Evolutionary conservation across 2,888 invertebrate species (phyloP), one percentile per base, ranked within the genome.

Genomic region (Acanthosoma haemorrhoidale): DNA sequence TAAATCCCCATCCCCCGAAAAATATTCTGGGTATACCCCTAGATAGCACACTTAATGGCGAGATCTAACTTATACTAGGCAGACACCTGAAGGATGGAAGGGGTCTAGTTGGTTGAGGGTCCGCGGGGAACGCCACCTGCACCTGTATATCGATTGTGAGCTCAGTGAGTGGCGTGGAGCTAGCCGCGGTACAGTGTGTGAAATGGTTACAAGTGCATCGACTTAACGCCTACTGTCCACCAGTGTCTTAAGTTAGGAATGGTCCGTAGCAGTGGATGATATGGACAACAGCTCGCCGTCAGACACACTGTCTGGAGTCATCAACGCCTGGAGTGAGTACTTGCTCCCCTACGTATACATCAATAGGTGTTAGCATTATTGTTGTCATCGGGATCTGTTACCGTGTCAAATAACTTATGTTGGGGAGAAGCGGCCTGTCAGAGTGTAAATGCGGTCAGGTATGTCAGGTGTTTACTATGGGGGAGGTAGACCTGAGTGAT

Each of bases 251-350:
- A n/a, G n/a, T n/a, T n/a, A n/a, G n/a, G n/a, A n/a, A 51, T 51
- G 51, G 2, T 51, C 59, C 32, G 16, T 29, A 4, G 11, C 59
- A 16, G 32, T 3, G n/a, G n/a, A n/a, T n/a, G n/a, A n/a, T 0
- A 67, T 67, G 67, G 67, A 67, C 25, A 67, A 32, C 31, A 25
- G 25, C 29, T 32, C 60, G 32, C 80, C 76, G 38, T 78, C 76
- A 72, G 81, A 81, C 60, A 81, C 81, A n/a, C 77, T 80, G 75
- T 80, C 81, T 75, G 80, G 79, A 29, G 76, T 76, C 60, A 75
- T 76, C 73, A 75, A 76, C 68, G 76, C 76, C 4, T 76, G 76
- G 76, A 76, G 76, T 76, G 73, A 76, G 76, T 76, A 64, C 16
- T 21, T 16, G 36, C 3, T 25, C 18, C 21, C 1, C 13, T 11